Conservation (phyloP, 1,140 invertebrate genomes). For the honey bee (Apis mellifera) region DNA sequence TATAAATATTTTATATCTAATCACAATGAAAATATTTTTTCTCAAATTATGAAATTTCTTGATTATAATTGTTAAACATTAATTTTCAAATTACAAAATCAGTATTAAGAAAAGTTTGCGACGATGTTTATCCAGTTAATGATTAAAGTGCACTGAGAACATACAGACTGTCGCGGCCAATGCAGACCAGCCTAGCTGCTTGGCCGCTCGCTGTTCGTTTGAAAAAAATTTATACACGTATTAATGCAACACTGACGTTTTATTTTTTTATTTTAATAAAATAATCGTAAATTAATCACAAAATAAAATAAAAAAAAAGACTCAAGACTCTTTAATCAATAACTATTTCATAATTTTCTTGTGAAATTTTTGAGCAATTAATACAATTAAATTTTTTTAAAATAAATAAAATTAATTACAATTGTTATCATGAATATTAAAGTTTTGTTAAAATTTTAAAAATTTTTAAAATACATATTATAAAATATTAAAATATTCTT, state of each 20-base stretch:
- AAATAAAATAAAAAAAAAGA: neutral
- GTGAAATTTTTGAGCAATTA: no score
- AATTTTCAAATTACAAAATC: neutral
- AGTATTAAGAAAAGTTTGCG: neutral
- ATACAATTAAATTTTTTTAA: no score
- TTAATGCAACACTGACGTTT: neutral
- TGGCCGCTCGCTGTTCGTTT: neutral
- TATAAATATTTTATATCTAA: no score
- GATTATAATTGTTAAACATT: neutral
- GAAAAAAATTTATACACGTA: slow-evolving; percentile 22
- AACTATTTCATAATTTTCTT: neutral
- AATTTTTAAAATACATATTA: no score
- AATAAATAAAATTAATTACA: no score
- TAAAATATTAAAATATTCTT: no score
- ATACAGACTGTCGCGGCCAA: slow-evolving; percentile 13
- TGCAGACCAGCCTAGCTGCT: slow-evolving; percentile 3
- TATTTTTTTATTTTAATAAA: neutral
- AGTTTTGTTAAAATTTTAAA: no score
- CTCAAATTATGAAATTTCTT: no score
- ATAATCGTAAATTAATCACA: neutral
- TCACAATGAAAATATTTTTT: neutral
- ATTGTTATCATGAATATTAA: no score
- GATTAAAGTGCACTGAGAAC: slow-evolving; percentile 31
- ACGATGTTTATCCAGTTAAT: slow-evolving; percentile 16
- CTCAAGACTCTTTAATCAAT: neutral